Conservation (phyloP, 1,140 invertebrate species). For the Gryllus bimaculatus region DNA sequence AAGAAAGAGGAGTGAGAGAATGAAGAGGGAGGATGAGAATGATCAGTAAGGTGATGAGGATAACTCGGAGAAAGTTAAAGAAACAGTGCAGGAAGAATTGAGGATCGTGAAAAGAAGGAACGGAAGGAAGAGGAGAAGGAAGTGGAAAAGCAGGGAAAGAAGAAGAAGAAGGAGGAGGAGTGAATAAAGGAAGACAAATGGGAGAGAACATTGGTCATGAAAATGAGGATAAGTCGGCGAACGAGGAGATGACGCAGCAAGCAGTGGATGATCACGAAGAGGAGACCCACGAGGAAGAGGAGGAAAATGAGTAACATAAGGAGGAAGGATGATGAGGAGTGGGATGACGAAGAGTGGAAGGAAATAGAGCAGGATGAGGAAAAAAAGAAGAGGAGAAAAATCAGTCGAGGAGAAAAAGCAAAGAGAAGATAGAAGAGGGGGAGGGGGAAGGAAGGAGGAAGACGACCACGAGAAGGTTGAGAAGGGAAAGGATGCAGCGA, state of each 20-base stretch:
- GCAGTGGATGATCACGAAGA: background rate
- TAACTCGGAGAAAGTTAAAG: too few relatives aligned
- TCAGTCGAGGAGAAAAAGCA: too few relatives aligned
- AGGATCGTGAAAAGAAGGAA: too few relatives aligned
- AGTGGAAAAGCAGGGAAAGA: background rate
- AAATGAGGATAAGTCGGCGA: background rate
- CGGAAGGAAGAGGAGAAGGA: too few relatives aligned
- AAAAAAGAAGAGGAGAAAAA: background rate
- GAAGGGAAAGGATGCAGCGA: background rate
- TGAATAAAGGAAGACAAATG: background rate
- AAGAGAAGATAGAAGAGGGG: background rate
- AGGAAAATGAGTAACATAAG: background rate
- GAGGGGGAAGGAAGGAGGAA: background rate
- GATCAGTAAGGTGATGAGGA: too few relatives aligned
- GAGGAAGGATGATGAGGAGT: background rate
- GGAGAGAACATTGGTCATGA: background rate
- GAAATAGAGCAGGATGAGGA: background rate
- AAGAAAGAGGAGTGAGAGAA: too few relatives aligned
- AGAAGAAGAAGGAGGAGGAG: background rate
- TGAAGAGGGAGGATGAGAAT: too few relatives aligned
- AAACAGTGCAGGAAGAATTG: too few relatives aligned
- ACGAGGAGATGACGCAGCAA: too few relatives aligned
- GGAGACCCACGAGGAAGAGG: constrained; percentile 8
- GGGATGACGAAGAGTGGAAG: background rate
- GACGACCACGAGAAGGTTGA: background rate